phyloP scores from a whole-genome alignment of 2,113 vertebrate species.

The Prolemur simus region DNA sequence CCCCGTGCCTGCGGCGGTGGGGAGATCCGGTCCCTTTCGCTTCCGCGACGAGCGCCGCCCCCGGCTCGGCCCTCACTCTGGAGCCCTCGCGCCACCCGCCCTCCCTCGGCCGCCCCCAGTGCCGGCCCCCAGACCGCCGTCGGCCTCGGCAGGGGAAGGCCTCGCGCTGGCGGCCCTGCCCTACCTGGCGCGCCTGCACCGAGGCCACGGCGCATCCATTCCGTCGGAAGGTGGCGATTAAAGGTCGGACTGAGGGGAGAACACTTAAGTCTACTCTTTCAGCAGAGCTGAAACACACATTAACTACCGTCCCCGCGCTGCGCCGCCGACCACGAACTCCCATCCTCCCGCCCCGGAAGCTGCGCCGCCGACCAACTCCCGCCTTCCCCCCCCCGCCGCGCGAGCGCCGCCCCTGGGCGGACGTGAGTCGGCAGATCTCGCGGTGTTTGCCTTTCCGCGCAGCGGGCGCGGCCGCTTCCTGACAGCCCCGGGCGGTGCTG shows the following conservation, averaged over 20 bases:
- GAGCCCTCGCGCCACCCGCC: not conserved
- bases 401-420: accelerated
- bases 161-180: too few relatives aligned
- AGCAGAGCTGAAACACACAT: too few relatives aligned
- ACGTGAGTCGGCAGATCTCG: not conserved
- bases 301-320: not conserved
- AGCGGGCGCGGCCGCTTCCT: too few relatives aligned
- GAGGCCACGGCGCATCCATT: accelerated
- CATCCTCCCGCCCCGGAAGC: too few relatives aligned
- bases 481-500: too few relatives aligned
- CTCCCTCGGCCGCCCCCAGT: not conserved
- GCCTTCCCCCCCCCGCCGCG: too few relatives aligned
- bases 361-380: not conserved
- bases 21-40: not conserved
- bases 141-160: accelerated
- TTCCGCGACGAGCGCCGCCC: too few relatives aligned
- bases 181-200: too few relatives aligned
- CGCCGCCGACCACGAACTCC: not conserved
- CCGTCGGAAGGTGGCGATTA: not conserved
- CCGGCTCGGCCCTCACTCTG: too few relatives aligned
- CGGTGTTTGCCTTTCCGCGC: too few relatives aligned
- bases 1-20: not conserved
- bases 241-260: not conserved
- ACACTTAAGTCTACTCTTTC: not conserved
- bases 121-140: accelerated